Base-by-base conservation (phyloP, 2,888 invertebrate species). In the Danaus chrysippus region DNA sequence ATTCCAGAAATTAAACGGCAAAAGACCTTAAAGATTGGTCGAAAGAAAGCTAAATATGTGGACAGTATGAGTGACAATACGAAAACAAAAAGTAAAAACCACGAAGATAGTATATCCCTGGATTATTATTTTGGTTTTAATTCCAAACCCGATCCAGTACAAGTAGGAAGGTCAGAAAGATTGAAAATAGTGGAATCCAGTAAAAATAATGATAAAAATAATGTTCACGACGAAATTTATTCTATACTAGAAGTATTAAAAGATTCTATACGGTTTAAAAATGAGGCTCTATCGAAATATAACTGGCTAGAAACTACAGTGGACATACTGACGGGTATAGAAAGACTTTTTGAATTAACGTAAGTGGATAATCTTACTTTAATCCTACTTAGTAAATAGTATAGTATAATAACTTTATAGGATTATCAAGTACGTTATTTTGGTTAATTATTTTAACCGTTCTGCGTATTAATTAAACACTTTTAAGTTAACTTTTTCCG, bases 281-380 rank as follows among this genome's bases (percentile, higher is more conserved):
- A 73, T 42, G 71, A 70, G 11, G 76, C 71, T 0, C 70, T 89
- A 2, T 57, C 67, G 0, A 69, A 79, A 42, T 90, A 84, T 43
- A 78, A 84, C 65, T 90, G 89, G 89, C 65, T 89, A 3, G 71
- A 73, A 0, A 79, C 83, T 0, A 75, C 87, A 0, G 83, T 89
- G 0, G 80, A 86, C 42, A 69, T 88, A 15, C 76, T 76, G 54
- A 70, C 83, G 0, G 83, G 81, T 0, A 61, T 87, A 9, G 58
- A 67, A 0, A 88, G 84, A 67, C 59, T 88, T 5, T 62, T 70
- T 2, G 67, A 72, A 13, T 63, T 87, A 10, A 73, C 64, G 89
- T 90, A 76, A 86, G 87, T 70, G 6, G 43, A 10, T 52, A 54
- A 46, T 10, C 10, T 41, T 44, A 59, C 23, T 41, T 11, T 56